These are phyloP conservation scores for Aphelenchoides fujianensis DNA, from an alignment of 1,140 invertebrate genomes.

Conservation along the genomic window DNA sequence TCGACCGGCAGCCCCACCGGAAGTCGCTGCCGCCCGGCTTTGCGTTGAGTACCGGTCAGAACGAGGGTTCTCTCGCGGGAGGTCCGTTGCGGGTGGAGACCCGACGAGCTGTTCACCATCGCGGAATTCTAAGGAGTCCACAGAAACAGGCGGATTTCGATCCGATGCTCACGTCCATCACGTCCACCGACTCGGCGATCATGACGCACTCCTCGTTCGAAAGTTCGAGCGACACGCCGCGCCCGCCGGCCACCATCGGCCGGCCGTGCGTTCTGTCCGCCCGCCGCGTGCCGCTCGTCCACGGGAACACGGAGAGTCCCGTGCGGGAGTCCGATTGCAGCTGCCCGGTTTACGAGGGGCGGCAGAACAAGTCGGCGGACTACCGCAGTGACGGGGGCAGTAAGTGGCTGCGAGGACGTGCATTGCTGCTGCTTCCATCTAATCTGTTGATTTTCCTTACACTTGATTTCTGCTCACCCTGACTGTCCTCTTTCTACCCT, in stretches of 20 bases:
- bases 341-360: background rate
- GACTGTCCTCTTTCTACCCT: background rate
- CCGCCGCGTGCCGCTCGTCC: background rate
- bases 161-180: background rate
- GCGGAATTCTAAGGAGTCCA: background rate
- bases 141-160: background rate
- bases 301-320: background rate
- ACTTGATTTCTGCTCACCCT: background rate
- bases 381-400: background rate
- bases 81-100: no score
- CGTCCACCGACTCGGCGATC: conserved; percentile 14
- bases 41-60: conserved; percentile 2
- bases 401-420: background rate
- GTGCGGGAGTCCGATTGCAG: background rate
- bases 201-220: conserved; percentile 19
- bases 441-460: no score
- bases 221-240: background rate
- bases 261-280: conserved; percentile 5
- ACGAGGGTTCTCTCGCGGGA: no score
- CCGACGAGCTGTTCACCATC: background rate
- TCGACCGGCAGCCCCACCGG: conserved; percentile 30
- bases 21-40: conserved; percentile 37
- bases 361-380: background rate
- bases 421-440: no score
- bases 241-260: background rate